These are phyloP conservation scores for Ischnura elegans DNA, from an alignment of 2,888 invertebrate species.

Conservation along the genomic window DNA sequence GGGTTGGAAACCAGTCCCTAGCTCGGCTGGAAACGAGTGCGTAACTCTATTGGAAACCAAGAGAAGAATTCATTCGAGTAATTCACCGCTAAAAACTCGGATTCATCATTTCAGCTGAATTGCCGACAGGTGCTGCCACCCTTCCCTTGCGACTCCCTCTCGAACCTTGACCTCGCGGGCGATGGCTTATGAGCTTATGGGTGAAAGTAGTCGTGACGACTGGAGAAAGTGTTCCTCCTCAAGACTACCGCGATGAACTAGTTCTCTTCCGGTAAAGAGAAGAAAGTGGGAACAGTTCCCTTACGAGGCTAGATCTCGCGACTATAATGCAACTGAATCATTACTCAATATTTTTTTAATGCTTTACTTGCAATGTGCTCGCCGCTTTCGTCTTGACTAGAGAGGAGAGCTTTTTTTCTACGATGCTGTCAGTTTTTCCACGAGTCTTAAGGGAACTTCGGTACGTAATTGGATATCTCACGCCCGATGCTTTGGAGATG, in stretches of 20 bases:
- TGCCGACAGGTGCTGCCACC: constrained; percentile 25
- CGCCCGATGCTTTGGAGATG: too few relatives aligned
- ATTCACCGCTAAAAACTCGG: too few relatives aligned
- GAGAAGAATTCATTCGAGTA: too few relatives aligned
- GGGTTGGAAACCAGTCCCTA: too few relatives aligned
- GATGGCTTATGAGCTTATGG: neutral
- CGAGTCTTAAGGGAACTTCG: neutral
- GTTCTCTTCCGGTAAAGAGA: constrained; percentile 64
- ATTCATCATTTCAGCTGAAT: neutral
- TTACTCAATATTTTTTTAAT: constrained; percentile 36
- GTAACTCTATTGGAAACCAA: too few relatives aligned
- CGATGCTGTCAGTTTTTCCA: neutral
- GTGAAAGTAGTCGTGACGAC: constrained; percentile 37
- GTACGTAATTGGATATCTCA: too few relatives aligned
- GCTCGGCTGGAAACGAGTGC: too few relatives aligned
- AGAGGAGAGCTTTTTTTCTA: neutral
- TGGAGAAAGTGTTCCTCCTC: constrained; percentile 41
- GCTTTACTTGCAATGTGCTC: neutral
- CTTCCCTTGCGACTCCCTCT: neutral
- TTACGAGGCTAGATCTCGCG: constrained; percentile 32
- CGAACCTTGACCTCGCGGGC: constrained; percentile 46
- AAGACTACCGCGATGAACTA: constrained; percentile 30
- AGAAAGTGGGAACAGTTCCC: constrained; percentile 56
- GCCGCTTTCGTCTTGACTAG: neutral
- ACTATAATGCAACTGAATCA: constrained; percentile 58